Evolutionary conservation across 2,797 vertebrate genomes (phyloP).

Genomic region (Simalia tracyae): DNA sequence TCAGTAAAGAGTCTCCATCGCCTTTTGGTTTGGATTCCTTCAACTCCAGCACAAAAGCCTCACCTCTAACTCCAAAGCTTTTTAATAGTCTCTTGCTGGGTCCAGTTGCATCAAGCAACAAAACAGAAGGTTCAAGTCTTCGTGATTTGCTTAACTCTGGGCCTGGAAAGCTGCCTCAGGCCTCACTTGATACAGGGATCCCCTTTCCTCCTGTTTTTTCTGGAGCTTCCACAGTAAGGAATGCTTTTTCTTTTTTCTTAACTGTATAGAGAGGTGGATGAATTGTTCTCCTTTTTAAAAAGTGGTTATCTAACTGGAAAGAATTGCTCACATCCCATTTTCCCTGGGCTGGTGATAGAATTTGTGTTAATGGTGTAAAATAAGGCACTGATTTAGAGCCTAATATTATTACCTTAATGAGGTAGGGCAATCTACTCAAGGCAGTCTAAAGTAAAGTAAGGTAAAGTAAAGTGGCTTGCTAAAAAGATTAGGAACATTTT

Average conservation of each 20-base stretch:
- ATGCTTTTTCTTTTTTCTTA: slow-evolving; percentile 1
- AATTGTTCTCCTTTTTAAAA: not conserved
- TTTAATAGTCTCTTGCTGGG: slow-evolving; percentile 97
- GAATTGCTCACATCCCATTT: not conserved
- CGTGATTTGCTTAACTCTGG: slow-evolving; percentile 96
- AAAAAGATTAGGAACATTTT: not conserved
- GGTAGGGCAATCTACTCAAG: too few relatives aligned
- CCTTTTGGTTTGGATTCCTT: slow-evolving; percentile 93
- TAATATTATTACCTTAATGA: not conserved
- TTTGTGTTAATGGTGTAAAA: not conserved
- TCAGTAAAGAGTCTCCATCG: slow-evolving; percentile 88
- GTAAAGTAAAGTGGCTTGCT: not conserved
- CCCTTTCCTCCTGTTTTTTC: slow-evolving; percentile 96
- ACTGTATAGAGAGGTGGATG: slow-evolving; percentile 2
- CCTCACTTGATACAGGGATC: slow-evolving; percentile 85
- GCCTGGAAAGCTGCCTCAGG: slow-evolving; percentile 92
- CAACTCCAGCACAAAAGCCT: slow-evolving; percentile 78
- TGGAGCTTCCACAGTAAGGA: slow-evolving; percentile 84
- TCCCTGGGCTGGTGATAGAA: not conserved
- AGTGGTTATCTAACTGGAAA: not conserved
- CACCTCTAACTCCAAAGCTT: slow-evolving; percentile 90
- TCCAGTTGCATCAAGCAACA: slow-evolving; percentile 88
- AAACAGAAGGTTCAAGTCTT: slow-evolving; percentile 95
- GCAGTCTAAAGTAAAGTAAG: not conserved
- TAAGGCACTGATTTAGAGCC: not conserved